Base-by-base conservation (phyloP, 2,113 vertebrate species). In the Arothron firmamentum region DNA sequence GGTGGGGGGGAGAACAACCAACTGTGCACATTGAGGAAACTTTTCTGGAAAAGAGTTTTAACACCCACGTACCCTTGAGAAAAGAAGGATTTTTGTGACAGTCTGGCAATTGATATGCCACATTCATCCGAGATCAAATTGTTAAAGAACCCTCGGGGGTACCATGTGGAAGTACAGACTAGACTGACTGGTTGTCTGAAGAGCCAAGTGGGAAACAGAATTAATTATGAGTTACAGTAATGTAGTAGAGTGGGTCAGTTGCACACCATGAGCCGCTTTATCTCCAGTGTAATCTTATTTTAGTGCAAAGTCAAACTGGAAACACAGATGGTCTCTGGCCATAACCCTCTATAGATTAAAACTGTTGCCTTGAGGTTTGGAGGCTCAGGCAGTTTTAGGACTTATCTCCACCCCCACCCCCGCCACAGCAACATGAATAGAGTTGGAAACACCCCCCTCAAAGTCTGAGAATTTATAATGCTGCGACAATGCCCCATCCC, bases 41-140 rank as follows among this genome's bases (percentile, higher is more conserved):
- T 83, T 86, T 28, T 87, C 77, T 81, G 77, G 77, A 74, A 62
- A 79, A 79, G 78, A 84, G 85, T 85, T 81, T 83, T 75, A 72
- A 82, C 85, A 75, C 80, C 82, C 78, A 82, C 79, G 67, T 72
- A 72, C 66, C 52, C 76, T 59, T 5, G n/a, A 62, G 58, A 74
- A 75, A 65, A 75, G 56, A 20, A 48, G 61, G 53, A 73, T 77
- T 75, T 77, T 55, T 73, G 76, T 75, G 65, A 74, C 48, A 70
- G 63, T 54, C 62, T 60, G 64, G 61, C 67, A 56, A 65, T 64
- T 77, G 49, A 81, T 79, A 85, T 77, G 78, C 80, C 77, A 81
- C 52, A 65, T 74, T 75, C 67, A 60, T 67, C 55, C 45, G 47
- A 48, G 43, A 75, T 79, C 61, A 67, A 74, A 76, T 65, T 15